These are phyloP conservation scores for Sycobia sp. DNA, from an alignment of 1,140 invertebrate genomes.

Conservation along the genomic window DNA sequence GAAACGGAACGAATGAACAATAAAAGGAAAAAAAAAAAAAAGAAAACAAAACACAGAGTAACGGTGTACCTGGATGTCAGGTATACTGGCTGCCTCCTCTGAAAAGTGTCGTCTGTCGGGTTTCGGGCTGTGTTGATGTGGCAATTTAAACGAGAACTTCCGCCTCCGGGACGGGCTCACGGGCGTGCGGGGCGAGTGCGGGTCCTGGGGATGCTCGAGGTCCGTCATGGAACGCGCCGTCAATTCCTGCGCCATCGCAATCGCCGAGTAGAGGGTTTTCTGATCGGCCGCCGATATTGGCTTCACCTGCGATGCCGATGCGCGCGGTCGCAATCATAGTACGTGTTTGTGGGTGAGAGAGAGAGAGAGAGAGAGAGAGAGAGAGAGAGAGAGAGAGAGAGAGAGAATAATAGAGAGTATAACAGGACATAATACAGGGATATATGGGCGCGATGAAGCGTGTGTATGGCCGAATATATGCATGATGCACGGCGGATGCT, in stretches of 20 bases:
- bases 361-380: no score
- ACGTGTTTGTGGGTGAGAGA: no score
- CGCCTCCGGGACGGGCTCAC: slow-evolving; percentile 80
- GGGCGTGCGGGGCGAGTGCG: slow-evolving; percentile 68
- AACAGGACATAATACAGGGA: no score
- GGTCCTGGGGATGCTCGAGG: slow-evolving; percentile 63
- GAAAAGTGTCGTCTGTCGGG: slow-evolving; percentile 82
- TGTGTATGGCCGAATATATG: no score
- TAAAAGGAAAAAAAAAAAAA: slow-evolving; percentile 20
- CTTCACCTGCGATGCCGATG: slow-evolving; percentile 74
- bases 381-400: no score
- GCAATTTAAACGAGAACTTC: slow-evolving; percentile 89
- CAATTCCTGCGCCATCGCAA: slow-evolving; percentile 91
- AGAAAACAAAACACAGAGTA: slow-evolving; percentile 36
- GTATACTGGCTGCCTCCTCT: slow-evolving; percentile 87
- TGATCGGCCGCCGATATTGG: slow-evolving; percentile 93
- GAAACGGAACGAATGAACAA: not conserved
- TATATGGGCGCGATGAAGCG: no score
- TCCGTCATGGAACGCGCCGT: slow-evolving; percentile 87
- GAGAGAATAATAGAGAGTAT: no score
- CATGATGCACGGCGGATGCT: no score
- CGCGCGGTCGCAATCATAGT: no score
- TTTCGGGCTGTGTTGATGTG: slow-evolving; percentile 67
- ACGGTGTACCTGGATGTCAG: slow-evolving; percentile 81
- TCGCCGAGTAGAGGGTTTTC: slow-evolving; percentile 90